Percentiles rank a stretch among this genome's conserved stretches.
phyloP scores from a whole-genome alignment of 2,888 invertebrate genomes.

The Apodemia duryi region DNA sequence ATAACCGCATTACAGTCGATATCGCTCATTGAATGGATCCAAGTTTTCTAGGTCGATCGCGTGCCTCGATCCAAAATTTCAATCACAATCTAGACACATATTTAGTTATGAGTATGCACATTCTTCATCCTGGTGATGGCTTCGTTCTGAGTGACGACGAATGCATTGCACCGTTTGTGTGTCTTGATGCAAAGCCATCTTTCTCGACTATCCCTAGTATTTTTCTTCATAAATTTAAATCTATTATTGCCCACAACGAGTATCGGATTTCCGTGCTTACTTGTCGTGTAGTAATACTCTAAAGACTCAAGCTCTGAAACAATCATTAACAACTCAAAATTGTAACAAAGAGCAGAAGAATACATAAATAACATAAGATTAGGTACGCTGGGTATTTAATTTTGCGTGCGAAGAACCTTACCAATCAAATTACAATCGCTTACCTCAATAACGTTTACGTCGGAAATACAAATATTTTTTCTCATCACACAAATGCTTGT shows the following conservation, averaged over 20 bases:
- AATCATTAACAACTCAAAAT: not conserved
- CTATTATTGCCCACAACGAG: slow-evolving; percentile 39
- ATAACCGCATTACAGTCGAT: too few species aligned
- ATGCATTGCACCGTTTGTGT: slow-evolving; percentile 41
- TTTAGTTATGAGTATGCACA: not conserved
- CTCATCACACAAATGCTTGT: too few species aligned
- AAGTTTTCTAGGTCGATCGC: too few species aligned
- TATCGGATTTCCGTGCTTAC: slow-evolving; percentile 42
- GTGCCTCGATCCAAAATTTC: too few species aligned
- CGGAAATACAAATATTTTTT: too few species aligned
- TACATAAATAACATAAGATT: too few species aligned
- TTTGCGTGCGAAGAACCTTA: too few species aligned
- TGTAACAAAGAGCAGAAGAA: not conserved
- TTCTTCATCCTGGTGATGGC: slow-evolving; percentile 35
- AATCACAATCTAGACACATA: too few species aligned
- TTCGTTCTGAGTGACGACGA: slow-evolving; percentile 40
- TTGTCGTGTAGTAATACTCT: slow-evolving; percentile 42
- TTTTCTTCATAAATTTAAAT: slow-evolving; percentile 40
- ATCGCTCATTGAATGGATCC: too few species aligned
- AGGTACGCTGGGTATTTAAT: too few species aligned
- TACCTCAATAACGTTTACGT: too few species aligned
- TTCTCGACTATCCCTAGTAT: slow-evolving; percentile 27
- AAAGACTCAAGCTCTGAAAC: slow-evolving; percentile 34
- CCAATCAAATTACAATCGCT: too few species aligned
- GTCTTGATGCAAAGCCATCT: slow-evolving; percentile 49